Percentiles rank a stretch among this genome's conserved stretches.
phyloP scores from a whole-genome alignment of 2,113 vertebrate species.

The Myanophis thanlyinensis region DNA sequence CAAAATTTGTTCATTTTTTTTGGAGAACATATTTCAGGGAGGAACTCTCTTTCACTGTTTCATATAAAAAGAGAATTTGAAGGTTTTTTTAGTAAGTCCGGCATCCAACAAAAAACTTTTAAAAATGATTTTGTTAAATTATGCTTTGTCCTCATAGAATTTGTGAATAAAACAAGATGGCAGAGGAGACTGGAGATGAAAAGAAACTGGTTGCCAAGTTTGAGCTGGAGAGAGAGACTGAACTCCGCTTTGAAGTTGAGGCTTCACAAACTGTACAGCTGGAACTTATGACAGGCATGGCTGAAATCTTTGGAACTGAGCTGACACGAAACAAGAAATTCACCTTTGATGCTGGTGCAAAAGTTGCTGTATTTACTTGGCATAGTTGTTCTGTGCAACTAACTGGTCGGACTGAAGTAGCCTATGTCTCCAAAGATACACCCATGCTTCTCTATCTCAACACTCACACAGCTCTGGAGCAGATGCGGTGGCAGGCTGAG shows the following conservation, averaged over 20 bases:
- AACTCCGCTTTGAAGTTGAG: constrained; percentile 96
- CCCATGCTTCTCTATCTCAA: constrained; percentile 98
- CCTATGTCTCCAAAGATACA: constrained; percentile 93
- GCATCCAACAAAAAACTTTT: not conserved
- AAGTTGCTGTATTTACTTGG: constrained; percentile 97
- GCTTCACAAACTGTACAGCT: constrained; percentile 85
- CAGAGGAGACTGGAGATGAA: constrained; percentile 70
- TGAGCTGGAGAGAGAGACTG: constrained; percentile 94
- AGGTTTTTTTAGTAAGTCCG: not conserved
- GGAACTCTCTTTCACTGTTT: not conserved
- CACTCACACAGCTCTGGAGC: constrained; percentile 93
- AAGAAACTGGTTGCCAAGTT: constrained; percentile 85
- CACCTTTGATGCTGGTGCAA: constrained; percentile 89
- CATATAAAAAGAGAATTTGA: not conserved
- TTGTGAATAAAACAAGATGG: constrained; percentile 48
- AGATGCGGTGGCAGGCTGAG: constrained; percentile 95
- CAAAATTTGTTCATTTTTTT: not conserved
- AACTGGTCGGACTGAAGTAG: constrained; percentile 92
- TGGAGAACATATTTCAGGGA: not conserved
- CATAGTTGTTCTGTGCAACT: constrained; percentile 92
- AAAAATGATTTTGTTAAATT: not conserved
- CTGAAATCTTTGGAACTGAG: constrained; percentile 94
- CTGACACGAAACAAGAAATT: constrained; percentile 96
- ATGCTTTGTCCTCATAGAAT: not conserved
- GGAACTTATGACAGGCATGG: constrained; percentile 90